Conservation (phyloP, 1,140 invertebrate species). For the Condylostylus longicornis region DNA sequence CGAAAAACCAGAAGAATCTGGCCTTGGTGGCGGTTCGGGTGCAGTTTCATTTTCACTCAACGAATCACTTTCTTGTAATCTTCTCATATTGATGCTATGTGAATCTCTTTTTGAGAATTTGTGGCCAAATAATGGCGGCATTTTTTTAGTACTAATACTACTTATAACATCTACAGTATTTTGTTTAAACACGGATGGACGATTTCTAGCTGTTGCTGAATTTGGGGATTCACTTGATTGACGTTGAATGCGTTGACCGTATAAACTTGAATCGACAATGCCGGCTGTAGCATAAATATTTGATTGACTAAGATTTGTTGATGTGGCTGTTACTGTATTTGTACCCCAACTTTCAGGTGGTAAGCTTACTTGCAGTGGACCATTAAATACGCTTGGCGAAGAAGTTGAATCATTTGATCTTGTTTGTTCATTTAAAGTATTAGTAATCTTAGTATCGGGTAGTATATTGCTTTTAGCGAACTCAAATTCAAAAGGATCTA, state of each 20-base stretch:
- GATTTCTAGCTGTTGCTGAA: not conserved
- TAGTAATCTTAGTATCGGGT: conserved; percentile 5
- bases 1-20: conserved; percentile 34
- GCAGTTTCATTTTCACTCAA: conserved; percentile 36
- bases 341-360: conserved; percentile 39
- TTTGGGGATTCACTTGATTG: conserved; percentile 4
- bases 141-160: conserved; percentile 29
- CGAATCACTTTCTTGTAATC: conserved; percentile 30
- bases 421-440: not conserved
- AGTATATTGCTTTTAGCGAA: conserved; percentile 17
- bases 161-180: conserved; percentile 25
- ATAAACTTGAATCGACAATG: conserved; percentile 13
- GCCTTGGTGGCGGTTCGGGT: conserved; percentile 55
- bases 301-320: conserved; percentile 3
- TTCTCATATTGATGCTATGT: conserved; percentile 30
- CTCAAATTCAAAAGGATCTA: conserved; percentile 48
- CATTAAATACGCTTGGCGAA: conserved; percentile 32
- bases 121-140: conserved; percentile 30
- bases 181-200: conserved; percentile 11
- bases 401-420: not conserved
- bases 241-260: conserved; percentile 9
- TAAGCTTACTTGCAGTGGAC: conserved; percentile 48
- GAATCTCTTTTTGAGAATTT: conserved; percentile 24
- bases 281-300: conserved; percentile 5
- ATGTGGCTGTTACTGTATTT: conserved; percentile 5